Base-by-base conservation (phyloP, 2,888 invertebrate genomes). In the Dasysyrphus albostriatus region DNA sequence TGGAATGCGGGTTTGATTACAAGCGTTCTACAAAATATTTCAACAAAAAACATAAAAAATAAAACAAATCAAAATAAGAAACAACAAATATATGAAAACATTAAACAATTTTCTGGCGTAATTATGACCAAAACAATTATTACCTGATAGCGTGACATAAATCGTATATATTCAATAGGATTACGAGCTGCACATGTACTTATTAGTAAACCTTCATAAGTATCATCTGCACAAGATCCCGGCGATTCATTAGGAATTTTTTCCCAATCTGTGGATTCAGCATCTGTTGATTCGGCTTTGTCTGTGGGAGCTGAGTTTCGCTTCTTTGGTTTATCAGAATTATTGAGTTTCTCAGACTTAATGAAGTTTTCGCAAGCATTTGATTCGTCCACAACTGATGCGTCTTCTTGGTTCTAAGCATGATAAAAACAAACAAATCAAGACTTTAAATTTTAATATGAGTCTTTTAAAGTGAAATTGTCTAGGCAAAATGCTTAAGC, bases 81-180 rank as follows among this genome's bases (percentile, higher is more conserved):
- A 88, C 14, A 67, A 75, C 65, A 83, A 83, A 88, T 72, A 51
- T 78, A 84, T 76, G 49, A 77, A 70, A 88, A 78, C 69, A 58
- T 8, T 39, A 59, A 8, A 14, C 10, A 61, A 44, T 29, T 12
- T 16, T 37, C 14, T 14, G 2, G 56, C 34, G 82, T 88, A 83
- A 19, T 2, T 81, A 88, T 78, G 29, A n/a, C 24, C n/a, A 72
- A 9, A 63, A 8, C 12, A 54, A 39, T 14, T 24, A 4, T 29
- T 89, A 93, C 93, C 91, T 93, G 93, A 89, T 92, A 93, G 32
- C 90, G 89, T 0, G 92, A 88, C 92, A 93, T 93, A 88, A 93
- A 93, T 69, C 90, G 90, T 29, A 93, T 89, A 88, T 92, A 93
- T 19, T 92, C 91, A 0, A 89, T 76, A 5, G 91, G 90, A 89